phyloP scores from a whole-genome alignment of 2,797 vertebrate genomes.

The Epinephelus coioides region DNA sequence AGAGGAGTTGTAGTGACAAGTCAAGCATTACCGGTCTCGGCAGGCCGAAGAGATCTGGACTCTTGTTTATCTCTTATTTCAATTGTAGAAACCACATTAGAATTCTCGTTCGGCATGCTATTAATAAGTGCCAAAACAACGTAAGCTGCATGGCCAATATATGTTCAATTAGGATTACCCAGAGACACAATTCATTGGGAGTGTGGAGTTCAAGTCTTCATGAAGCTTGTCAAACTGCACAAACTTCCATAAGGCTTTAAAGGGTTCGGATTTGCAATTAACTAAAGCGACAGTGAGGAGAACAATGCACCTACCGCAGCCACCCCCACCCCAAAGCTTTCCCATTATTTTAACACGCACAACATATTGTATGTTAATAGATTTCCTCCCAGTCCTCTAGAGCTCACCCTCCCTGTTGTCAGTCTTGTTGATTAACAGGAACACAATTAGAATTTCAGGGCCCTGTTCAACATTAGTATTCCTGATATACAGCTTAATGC shows the following conservation, averaged over 20 bases:
- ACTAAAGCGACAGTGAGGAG: constrained; percentile 73
- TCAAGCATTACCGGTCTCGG: constrained; percentile 77
- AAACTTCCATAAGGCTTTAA: constrained; percentile 78
- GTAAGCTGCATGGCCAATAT: constrained; percentile 84
- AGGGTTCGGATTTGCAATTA: constrained; percentile 81
- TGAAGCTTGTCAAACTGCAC: constrained; percentile 75
- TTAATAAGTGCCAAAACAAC: constrained; percentile 88
- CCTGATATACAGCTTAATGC: constrained; percentile 57
- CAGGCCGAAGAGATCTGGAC: constrained; percentile 78
- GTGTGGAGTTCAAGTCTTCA: constrained; percentile 74
- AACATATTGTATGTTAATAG: constrained; percentile 84
- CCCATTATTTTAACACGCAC: constrained; percentile 86
- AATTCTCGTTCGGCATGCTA: constrained; percentile 76
- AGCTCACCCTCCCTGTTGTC: constrained; percentile 76
- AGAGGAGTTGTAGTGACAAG: constrained; percentile 86
- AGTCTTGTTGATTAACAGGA: constrained; percentile 81
- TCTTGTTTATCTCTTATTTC: constrained; percentile 87
- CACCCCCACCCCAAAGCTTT: constrained; percentile 70
- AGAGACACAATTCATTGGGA: constrained; percentile 73
- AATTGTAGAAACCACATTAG: constrained; percentile 86
- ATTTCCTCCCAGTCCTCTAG: constrained; percentile 76
- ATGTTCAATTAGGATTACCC: constrained; percentile 85
- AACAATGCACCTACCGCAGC: constrained; percentile 77
- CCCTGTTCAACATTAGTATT: constrained; percentile 76
- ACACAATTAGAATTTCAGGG: constrained; percentile 78